Evolutionary conservation across 2,888 invertebrate genomes (phyloP).

Genomic region (Gibbula magus): DNA sequence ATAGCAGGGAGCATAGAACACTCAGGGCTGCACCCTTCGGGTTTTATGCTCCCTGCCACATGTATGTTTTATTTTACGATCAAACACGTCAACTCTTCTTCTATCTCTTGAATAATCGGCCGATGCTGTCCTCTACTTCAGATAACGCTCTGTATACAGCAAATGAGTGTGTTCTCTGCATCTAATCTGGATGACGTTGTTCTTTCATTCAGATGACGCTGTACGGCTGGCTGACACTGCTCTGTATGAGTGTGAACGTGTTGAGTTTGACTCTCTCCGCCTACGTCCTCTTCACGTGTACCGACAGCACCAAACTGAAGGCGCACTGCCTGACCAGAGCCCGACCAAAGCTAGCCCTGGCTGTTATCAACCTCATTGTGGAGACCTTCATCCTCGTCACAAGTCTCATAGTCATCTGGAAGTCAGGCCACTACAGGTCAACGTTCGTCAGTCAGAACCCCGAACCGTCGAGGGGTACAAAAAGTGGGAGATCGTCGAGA

Average conservation of each 20-base stretch:
- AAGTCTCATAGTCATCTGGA: constrained; percentile 7
- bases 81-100: too few relatives aligned
- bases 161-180: too few relatives aligned
- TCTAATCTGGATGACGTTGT: background rate
- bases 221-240: constrained; percentile 1
- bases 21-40: too few relatives aligned
- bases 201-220: background rate
- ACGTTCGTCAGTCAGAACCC: background rate
- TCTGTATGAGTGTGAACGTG: constrained; percentile 14
- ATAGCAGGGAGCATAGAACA: too few relatives aligned
- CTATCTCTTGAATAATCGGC: too few relatives aligned
- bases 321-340: background rate
- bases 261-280: background rate
- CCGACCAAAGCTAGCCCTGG: constrained; percentile 11
- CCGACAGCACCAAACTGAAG: background rate
- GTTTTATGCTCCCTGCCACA: too few relatives aligned
- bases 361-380: constrained; percentile 19
- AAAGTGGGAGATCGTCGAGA: too few relatives aligned
- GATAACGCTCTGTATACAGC: too few relatives aligned
- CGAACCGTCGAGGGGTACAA: too few relatives aligned
- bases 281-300: background rate
- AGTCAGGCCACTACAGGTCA: background rate
- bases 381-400: background rate
- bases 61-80: too few relatives aligned
- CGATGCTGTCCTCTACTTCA: too few relatives aligned